These are phyloP conservation scores for Rutpela maculata DNA, from an alignment of 2,888 invertebrate species.

Conservation along the genomic window DNA sequence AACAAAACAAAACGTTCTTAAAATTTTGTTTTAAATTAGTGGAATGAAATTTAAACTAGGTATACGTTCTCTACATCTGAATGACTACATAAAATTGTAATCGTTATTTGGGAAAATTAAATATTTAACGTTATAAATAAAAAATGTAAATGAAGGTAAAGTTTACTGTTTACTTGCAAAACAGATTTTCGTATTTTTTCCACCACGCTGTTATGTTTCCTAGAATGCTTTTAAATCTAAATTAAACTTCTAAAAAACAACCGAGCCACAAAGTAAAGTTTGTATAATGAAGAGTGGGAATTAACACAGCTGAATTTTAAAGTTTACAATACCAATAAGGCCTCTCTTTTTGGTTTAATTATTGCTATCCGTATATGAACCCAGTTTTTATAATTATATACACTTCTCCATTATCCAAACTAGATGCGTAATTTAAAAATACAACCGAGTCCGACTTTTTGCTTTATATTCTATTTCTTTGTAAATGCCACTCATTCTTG, in stretches of 20 bases:
- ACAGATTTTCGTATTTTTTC: not conserved
- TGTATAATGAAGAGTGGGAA: not conserved
- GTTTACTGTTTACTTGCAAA: too few species aligned
- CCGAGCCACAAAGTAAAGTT: not conserved
- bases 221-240: not conserved
- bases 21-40: too few species aligned
- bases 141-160: too few species aligned
- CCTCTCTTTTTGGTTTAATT: not conserved
- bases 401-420: not conserved
- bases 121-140: too few species aligned
- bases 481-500: constrained; percentile 20
- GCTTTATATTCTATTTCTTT: constrained; percentile 25
- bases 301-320: not conserved
- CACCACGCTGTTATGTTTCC: not conserved
- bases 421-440: not conserved
- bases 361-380: not conserved
- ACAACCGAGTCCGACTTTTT: not conserved
- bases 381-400: not conserved
- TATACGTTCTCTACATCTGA: too few species aligned
- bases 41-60: too few species aligned
- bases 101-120: too few species aligned
- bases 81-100: too few species aligned
- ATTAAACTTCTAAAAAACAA: not conserved
- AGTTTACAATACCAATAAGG: constrained; percentile 7
- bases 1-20: too few species aligned